Evolutionary conservation across 2,113 vertebrate species (phyloP).

Genomic region (Trematocara macrostoma): DNA sequence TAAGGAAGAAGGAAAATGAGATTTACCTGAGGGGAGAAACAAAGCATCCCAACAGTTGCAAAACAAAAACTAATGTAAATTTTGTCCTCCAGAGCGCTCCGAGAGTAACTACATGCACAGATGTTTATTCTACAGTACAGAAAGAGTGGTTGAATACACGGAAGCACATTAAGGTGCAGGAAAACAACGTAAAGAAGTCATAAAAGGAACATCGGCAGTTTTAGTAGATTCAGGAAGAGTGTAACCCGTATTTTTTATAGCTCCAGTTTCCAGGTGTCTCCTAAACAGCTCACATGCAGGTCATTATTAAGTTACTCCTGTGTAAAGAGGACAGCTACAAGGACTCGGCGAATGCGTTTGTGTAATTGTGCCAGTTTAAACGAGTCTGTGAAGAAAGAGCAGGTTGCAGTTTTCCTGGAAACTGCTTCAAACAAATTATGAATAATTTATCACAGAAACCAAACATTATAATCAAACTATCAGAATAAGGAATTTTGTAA

Average conservation of each 20-base stretch:
- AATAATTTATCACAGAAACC: background rate
- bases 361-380: background rate
- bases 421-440: background rate
- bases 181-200: background rate
- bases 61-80: background rate
- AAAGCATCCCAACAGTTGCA: background rate
- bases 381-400: background rate
- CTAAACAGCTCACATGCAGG: background rate
- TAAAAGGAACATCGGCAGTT: background rate
- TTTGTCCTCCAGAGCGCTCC: background rate
- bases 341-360: background rate
- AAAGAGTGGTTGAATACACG: background rate
- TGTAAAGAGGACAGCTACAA: background rate
- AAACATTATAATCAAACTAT: background rate
- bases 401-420: background rate
- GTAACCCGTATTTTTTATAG: background rate
- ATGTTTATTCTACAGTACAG: background rate
- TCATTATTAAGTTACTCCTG: background rate
- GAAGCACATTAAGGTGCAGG: background rate
- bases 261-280: background rate
- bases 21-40: background rate
- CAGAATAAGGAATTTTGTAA: background rate
- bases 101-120: background rate
- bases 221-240: background rate
- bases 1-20: background rate